phyloP scores from a whole-genome alignment of 2,888 invertebrate species.

The Platynereis dumerilii region DNA sequence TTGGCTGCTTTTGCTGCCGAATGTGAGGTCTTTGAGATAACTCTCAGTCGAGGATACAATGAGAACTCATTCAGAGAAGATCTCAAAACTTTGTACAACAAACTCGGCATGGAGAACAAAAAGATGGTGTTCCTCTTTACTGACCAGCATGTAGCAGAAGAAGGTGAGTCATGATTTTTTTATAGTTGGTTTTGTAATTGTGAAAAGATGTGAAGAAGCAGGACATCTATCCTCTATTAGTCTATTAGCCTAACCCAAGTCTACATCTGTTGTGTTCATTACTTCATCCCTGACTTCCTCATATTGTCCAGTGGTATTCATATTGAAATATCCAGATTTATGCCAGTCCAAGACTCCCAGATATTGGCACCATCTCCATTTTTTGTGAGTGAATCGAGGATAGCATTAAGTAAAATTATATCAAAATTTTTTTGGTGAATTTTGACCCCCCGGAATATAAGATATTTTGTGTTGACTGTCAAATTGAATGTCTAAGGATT shows the following conservation, averaged over 20 bases:
- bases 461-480: too few species aligned
- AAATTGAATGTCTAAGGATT: too few species aligned
- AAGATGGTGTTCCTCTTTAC: constrained; percentile 83
- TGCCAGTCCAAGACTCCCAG: too few species aligned
- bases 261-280: neutral
- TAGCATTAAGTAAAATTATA: too few species aligned
- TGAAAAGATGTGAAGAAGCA: neutral
- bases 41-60: constrained; percentile 83
- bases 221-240: neutral
- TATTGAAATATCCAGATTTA: too few species aligned
- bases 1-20: constrained; percentile 85
- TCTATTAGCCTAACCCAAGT: neutral
- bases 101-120: constrained; percentile 80
- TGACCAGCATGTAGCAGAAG: constrained; percentile 74
- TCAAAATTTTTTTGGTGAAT: too few species aligned
- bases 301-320: too few species aligned
- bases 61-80: constrained; percentile 85
- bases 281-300: too few species aligned
- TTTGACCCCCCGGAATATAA: too few species aligned
- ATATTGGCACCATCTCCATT: too few species aligned
- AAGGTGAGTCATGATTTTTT: constrained; percentile 51
- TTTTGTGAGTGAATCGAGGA: too few species aligned
- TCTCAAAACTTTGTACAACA: constrained; percentile 78
- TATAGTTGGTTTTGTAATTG: neutral
- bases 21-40: constrained; percentile 76